Conservation (phyloP, 2,888 invertebrate species). For the Thecocarcelia acutangulata region DNA sequence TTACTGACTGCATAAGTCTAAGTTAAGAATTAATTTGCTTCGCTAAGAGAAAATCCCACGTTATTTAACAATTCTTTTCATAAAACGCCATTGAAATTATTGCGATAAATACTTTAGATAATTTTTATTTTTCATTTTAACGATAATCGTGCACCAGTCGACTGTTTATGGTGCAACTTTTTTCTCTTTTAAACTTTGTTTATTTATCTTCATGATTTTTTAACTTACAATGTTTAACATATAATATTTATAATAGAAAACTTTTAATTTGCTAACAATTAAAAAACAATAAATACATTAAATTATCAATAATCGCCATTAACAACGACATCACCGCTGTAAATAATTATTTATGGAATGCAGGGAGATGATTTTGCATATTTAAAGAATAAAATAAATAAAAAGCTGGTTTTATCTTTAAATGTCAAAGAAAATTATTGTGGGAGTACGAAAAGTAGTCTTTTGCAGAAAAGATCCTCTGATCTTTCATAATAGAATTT, state of each 20-base stretch:
- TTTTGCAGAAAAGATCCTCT: conserved; percentile 39
- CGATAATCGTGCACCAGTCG: conserved; percentile 40
- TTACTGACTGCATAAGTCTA: too few species aligned
- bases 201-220: not conserved
- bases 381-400: conserved; percentile 1
- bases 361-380: conserved; percentile 27
- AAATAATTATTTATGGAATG: conserved; percentile 15
- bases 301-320: conserved; percentile 20
- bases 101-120: too few species aligned
- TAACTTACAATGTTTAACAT: too few species aligned
- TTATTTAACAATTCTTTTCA: too few species aligned
- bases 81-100: too few species aligned
- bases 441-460: conserved; percentile 38
- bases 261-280: conserved; percentile 13
- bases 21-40: too few species aligned
- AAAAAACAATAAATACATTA: conserved; percentile 25
- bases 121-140: conserved; percentile 38
- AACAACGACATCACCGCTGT: conserved; percentile 20
- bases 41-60: too few species aligned
- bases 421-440: too few species aligned
- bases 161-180: conserved; percentile 11
- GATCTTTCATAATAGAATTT: conserved; percentile 4
- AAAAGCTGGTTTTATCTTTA: conserved; percentile 2
- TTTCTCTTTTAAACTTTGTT: conserved; percentile 19
- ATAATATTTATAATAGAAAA: not conserved